Evolutionary conservation across 2,113 vertebrate species (phyloP), one percentile per base, ranked within the genome.

Genomic region (Ophthalmotilapia sp.): DNA sequence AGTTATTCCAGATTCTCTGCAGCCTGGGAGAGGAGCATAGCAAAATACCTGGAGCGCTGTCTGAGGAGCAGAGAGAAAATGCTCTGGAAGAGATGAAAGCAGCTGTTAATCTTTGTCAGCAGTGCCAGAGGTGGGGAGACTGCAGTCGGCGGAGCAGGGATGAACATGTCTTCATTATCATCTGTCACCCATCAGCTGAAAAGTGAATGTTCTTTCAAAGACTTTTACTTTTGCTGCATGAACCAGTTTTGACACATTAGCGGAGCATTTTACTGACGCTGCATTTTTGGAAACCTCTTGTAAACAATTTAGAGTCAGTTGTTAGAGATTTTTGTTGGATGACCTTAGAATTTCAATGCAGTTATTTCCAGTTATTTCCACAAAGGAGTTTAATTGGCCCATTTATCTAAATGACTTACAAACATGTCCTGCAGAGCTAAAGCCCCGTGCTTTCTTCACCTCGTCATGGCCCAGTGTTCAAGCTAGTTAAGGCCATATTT

Each of bases 71-170:
- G 70, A 84, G 85, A 40, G 85, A 90, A 94, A 91, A 93, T 79
- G 89, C 93, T 82, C 85, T 11, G 92, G 75, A 91, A 87, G 89
- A 95, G 95, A 95, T 96, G 95, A 96, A 96, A 96, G 95, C 85
- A 88, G 90, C 93, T 91, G 93, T 95, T 96, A 93, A 95, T 97
- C 96, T 96, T 86, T 92, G 95, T 95, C 95, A 96, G 95, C 91
- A 88, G 84, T 85, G 89, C 86, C 92, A 85, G 90, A 60, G 92
- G 87, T 87, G 90, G 77, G 82, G 84, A 90, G 85, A 79, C 85
- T 60, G 88, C 86, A 89, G 90, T 70, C 85, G 91, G 90, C 79
- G 81, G 89, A 91, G 90, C 54, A 56, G 80, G 70, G 56, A 80
- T 31, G 88, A 89, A 90, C 86, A 92, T 81, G 80, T 95, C 95